Percentiles rank a stretch among this genome's conserved stretches.
Conservation (phyloP, 2,113 vertebrate genomes). For the Sapajus apella region DNA sequence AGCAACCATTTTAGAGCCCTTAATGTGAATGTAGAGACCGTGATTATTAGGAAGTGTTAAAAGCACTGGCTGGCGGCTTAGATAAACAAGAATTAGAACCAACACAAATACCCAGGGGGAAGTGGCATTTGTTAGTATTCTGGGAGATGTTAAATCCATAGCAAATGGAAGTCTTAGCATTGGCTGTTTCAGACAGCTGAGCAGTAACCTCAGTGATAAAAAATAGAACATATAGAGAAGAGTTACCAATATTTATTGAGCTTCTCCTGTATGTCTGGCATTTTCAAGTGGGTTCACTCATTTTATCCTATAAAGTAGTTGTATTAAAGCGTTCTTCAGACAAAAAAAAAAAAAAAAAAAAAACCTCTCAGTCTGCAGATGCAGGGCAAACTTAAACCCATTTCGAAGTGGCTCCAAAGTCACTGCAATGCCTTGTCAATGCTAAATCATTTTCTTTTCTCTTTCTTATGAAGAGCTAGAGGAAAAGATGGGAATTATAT, state of each 20-base stretch:
- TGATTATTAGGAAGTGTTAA: slow-evolving; percentile 63
- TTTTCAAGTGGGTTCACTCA: not conserved
- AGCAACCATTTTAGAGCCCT: not conserved
- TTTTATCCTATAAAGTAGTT: not conserved
- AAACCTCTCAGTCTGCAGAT: not conserved
- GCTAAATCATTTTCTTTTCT: not conserved
- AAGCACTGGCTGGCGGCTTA: slow-evolving; percentile 62
- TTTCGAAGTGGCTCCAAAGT: not conserved
- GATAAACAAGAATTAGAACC: slow-evolving; percentile 68
- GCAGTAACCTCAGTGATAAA: not conserved
- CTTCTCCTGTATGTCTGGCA: not conserved
- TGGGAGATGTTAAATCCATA: slow-evolving; percentile 58
- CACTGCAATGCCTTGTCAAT: not conserved
- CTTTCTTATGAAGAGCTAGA: not conserved
- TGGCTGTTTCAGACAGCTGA: slow-evolving; percentile 4
- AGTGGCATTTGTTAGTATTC: slow-evolving; percentile 61
- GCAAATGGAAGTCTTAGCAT: slow-evolving; percentile 2
- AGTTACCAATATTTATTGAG: not conserved
- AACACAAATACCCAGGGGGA: slow-evolving; percentile 48
- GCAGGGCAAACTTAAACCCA: not conserved
- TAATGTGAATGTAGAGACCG: not conserved
- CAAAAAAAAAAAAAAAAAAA: not conserved
- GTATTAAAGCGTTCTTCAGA: not conserved
- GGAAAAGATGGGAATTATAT: not conserved
- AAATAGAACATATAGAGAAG: not conserved